A percentile compares a stretch with the other conserved stretches of the same genome.
Evolutionary conservation across 1,140 invertebrate genomes (phyloP).

Genomic region (Pseudobourletiella spinata): DNA sequence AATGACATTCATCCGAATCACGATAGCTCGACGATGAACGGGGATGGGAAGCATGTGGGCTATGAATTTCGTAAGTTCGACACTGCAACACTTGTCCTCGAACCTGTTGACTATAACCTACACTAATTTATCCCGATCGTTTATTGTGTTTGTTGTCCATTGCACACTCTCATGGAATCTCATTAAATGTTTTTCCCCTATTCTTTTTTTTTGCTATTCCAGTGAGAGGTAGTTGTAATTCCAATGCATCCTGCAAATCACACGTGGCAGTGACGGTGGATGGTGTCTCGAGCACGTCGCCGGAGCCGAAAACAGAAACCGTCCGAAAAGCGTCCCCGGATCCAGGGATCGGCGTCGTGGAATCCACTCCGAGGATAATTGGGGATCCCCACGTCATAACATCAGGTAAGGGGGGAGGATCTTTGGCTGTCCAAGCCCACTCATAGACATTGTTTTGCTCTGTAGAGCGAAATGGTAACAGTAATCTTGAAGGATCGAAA

Average conservation of each 20-base stretch:
- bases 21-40: slow-evolving; percentile 21
- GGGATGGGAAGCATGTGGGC: slow-evolving; percentile 22
- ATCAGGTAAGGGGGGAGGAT: slow-evolving; percentile 17
- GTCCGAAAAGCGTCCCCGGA: slow-evolving; percentile 34
- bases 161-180: no score
- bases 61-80: slow-evolving; percentile 29
- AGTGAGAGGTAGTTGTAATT: slow-evolving; percentile 17
- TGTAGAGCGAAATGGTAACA: no score
- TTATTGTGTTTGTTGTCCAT: no score
- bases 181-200: no score
- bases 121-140: no score
- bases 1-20: slow-evolving; percentile 20
- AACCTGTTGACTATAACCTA: not conserved
- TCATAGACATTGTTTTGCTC: no score
- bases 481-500: not conserved
- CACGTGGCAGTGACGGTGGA: slow-evolving; percentile 20
- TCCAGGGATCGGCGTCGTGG: slow-evolving; percentile 20
- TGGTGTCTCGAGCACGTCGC: slow-evolving; percentile 35
- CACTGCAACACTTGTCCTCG: no score
- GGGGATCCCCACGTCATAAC: slow-evolving; percentile 16
- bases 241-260: slow-evolving; percentile 18
- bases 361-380: slow-evolving; percentile 12
- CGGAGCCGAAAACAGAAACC: slow-evolving; percentile 35
- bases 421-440: no score
- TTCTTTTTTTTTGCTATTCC: slow-evolving; percentile 13